Conservation (phyloP, 2,797 vertebrate species). For the Triplophysa bombifrons region DNA sequence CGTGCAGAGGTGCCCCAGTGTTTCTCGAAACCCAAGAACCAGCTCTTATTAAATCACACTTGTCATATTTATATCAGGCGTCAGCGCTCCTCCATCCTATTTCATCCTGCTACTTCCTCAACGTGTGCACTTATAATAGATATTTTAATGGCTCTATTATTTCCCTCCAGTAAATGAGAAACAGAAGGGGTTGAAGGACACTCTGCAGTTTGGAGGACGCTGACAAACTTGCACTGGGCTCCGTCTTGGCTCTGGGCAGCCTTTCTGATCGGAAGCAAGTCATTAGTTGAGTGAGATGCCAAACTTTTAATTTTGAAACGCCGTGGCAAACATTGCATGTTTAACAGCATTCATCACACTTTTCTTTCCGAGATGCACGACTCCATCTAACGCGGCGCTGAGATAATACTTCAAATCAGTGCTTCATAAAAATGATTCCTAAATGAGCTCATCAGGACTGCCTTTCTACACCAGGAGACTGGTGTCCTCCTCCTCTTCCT, state of each 20-base stretch:
- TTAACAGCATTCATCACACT: not conserved
- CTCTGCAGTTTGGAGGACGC: conserved; percentile 43
- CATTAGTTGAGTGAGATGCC: not conserved
- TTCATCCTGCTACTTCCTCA: conserved; percentile 44
- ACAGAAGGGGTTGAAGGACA: conserved; percentile 49
- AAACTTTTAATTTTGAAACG: conserved; percentile 11
- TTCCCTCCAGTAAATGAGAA: conserved; percentile 46
- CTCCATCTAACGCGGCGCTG: conserved; percentile 10
- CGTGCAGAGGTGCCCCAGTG: not conserved
- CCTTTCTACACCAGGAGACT: conserved; percentile 30
- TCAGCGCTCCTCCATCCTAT: conserved; percentile 45
- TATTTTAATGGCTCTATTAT: conserved; percentile 52
- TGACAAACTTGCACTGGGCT: not conserved
- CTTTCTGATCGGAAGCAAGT: not conserved
- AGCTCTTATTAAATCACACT: conserved; percentile 45
- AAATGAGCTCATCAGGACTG: conserved; percentile 43
- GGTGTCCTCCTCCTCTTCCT: conserved; percentile 16
- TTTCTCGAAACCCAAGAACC: conserved; percentile 35
- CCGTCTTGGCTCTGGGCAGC: not conserved
- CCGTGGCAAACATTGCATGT: conserved; percentile 8
- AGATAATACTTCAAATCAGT: conserved; percentile 13
- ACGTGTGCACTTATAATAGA: conserved; percentile 47
- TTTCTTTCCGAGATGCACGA: not conserved
- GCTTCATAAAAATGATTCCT: conserved; percentile 40
- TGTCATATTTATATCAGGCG: conserved; percentile 52